phyloP scores from a whole-genome alignment of 2,113 vertebrate genomes.

The Blennius ocellaris region DNA sequence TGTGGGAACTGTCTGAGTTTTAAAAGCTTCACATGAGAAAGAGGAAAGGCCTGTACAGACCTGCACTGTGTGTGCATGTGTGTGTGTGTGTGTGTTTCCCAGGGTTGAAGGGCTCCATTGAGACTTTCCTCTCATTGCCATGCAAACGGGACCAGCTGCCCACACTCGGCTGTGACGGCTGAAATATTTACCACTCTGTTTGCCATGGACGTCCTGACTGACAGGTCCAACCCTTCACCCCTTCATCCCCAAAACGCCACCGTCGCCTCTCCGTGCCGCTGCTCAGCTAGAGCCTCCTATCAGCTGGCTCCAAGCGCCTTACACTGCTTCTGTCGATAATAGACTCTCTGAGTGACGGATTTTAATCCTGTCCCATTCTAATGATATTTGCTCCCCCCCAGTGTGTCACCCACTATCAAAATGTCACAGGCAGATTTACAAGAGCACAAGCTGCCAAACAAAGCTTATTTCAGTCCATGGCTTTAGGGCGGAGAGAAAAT shows the following conservation, averaged over 20 bases:
- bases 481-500: constrained; percentile 64
- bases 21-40: constrained; percentile 35
- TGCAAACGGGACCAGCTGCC: constrained; percentile 82
- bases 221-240: constrained; percentile 21
- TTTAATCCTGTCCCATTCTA: constrained; percentile 78
- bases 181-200: constrained; percentile 86
- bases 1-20: background rate
- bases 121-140: constrained; percentile 82
- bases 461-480: constrained; percentile 77
- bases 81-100: constrained; percentile 61
- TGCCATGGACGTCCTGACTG: constrained; percentile 69
- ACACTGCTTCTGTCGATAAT: constrained; percentile 67
- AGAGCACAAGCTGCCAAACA: constrained; percentile 75
- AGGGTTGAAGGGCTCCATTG: constrained; percentile 82
- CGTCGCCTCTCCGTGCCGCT: background rate
- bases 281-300: constrained; percentile 15
- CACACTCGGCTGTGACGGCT: constrained; percentile 82
- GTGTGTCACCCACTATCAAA: constrained; percentile 78
- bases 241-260: constrained; percentile 26
- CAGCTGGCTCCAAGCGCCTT: constrained; percentile 24
- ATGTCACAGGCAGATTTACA: constrained; percentile 85
- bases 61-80: constrained; percentile 58
- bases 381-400: constrained; percentile 74
- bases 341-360: constrained; percentile 75
- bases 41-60: constrained; percentile 63